Conservation (phyloP, 2,113 vertebrate species). For the Tyrannus savana region DNA sequence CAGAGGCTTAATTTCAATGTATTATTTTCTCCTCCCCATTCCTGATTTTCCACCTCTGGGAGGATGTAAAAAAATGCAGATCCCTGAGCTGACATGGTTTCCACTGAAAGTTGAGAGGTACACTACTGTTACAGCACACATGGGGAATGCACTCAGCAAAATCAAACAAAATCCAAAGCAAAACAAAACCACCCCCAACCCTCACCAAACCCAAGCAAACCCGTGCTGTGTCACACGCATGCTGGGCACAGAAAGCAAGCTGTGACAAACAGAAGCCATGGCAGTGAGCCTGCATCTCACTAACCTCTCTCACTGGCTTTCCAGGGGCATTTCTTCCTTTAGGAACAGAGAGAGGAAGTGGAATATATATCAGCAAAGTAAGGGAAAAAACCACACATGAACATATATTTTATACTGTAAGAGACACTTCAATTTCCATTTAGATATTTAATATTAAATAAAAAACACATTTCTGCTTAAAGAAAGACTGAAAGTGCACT, state of each 20-base stretch:
- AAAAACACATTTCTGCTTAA: background rate
- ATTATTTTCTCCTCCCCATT: background rate
- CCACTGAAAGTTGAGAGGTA: conserved; percentile 72
- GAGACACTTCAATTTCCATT: background rate
- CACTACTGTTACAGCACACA: conserved; percentile 46
- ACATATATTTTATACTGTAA: background rate
- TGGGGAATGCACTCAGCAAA: conserved; percentile 68
- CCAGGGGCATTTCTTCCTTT: conserved; percentile 92
- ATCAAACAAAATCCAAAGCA: conserved; percentile 38
- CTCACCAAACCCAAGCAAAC: conserved; percentile 41
- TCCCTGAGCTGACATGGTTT: background rate
- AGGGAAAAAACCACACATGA: conserved; percentile 44
- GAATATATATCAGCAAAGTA: conserved; percentile 72
- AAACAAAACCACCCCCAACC: background rate
- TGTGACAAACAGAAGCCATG: conserved; percentile 78
- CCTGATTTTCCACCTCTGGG: background rate
- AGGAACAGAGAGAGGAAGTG: conserved; percentile 77
- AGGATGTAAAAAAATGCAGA: background rate
- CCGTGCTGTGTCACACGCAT: conserved; percentile 70
- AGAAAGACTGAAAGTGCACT: background rate
- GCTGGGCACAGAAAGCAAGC: conserved; percentile 77
- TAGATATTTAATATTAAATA: background rate
- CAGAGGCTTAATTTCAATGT: conserved; percentile 17
- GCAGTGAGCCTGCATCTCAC: conserved; percentile 82
- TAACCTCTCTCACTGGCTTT: conserved; percentile 97